Conservation (phyloP, 2,797 vertebrate species). For the Phalanger gymnotis region DNA sequence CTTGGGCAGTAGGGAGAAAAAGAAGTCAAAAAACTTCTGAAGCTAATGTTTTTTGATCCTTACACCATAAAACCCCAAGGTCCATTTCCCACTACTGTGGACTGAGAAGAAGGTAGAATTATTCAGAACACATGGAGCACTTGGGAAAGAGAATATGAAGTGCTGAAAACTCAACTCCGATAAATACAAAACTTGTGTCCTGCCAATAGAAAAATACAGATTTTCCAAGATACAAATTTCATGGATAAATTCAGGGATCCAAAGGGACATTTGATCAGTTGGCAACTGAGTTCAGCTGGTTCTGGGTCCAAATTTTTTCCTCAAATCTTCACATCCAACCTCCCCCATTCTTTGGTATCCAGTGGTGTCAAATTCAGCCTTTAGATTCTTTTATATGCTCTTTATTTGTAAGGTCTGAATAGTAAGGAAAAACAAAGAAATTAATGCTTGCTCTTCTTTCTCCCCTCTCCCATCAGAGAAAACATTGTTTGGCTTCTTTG, state of each 20-base stretch:
- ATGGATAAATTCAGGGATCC: conserved; percentile 51
- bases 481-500: not conserved
- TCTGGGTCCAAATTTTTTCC: conserved; percentile 52
- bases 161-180: conserved; percentile 33
- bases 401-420: not conserved
- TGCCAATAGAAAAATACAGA: conserved; percentile 48
- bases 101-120: conserved; percentile 35
- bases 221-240: conserved; percentile 64
- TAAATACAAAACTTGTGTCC: conserved; percentile 29
- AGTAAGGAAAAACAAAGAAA: conserved; percentile 24
- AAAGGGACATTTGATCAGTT: conserved; percentile 55
- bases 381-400: not conserved
- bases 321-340: conserved; percentile 34
- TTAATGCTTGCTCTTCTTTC: conserved; percentile 5
- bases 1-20: not conserved
- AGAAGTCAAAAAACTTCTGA: conserved; percentile 35
- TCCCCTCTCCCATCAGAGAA: conserved; percentile 9
- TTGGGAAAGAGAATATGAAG: conserved; percentile 32
- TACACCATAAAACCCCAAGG: not conserved
- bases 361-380: conserved; percentile 4
- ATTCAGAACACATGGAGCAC: conserved; percentile 44
- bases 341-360: not conserved
- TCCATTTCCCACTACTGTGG: conserved; percentile 34
- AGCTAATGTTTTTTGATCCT: conserved; percentile 53
- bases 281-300: conserved; percentile 21